Conservation (phyloP, 2,113 vertebrate genomes). For the Halichoeres trimaculatus region DNA sequence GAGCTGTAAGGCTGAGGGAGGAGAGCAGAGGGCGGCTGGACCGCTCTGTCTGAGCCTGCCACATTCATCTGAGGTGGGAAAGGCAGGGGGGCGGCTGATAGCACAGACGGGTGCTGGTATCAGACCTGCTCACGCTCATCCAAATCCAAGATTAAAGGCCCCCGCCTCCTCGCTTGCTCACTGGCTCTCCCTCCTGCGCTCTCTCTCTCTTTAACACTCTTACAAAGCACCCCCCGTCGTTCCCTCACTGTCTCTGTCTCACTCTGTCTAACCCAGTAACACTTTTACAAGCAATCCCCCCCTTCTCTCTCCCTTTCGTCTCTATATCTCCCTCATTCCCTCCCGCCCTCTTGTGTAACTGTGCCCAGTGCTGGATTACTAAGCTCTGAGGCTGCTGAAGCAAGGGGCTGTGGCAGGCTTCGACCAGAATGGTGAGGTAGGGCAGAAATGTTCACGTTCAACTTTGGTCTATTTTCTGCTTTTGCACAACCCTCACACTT, state of each 20-base stretch:
- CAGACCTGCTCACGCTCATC: constrained; percentile 75
- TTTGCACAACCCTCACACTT: constrained; percentile 1
- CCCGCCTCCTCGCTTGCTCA: constrained; percentile 24
- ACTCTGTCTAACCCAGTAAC: constrained; percentile 63
- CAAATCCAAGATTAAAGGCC: constrained; percentile 86
- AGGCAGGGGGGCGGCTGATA: constrained; percentile 69
- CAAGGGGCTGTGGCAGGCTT: constrained; percentile 73
- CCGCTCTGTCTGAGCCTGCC: constrained; percentile 33
- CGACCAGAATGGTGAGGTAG: constrained; percentile 88
- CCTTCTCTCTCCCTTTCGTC: constrained; percentile 9
- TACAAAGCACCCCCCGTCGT: constrained; percentile 58
- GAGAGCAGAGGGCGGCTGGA: constrained; percentile 12
- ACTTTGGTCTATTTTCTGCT: not conserved
- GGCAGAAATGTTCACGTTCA: constrained; percentile 54
- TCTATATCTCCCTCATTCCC: constrained; percentile 41
- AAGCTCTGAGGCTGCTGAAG: constrained; percentile 62
- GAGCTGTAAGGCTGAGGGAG: constrained; percentile 32
- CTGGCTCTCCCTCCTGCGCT: constrained; percentile 28
- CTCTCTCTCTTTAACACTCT: constrained; percentile 50
- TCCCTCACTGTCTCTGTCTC: constrained; percentile 59
- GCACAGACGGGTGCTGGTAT: constrained; percentile 65
- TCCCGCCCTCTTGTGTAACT: constrained; percentile 70
- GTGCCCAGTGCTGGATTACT: constrained; percentile 81
- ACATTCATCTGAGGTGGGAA: constrained; percentile 39
- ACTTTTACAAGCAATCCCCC: constrained; percentile 60